phyloP scores from a whole-genome alignment of 2,888 invertebrate species.

The Neocrepidodera transversa region DNA sequence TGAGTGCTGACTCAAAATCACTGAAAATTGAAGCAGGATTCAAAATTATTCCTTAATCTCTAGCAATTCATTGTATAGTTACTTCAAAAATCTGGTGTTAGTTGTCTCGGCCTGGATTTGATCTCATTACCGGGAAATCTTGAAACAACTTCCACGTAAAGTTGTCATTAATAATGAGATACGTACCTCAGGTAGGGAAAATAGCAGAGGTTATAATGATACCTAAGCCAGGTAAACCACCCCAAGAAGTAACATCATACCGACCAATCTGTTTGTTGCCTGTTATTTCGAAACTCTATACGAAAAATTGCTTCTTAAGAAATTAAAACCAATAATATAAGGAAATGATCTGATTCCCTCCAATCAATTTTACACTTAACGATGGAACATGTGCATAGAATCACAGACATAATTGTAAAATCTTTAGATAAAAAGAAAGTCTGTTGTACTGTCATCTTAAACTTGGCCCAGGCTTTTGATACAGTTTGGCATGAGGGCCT shows the following conservation, averaged over 20 bases:
- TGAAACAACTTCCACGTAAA: too few species aligned
- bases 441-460: neutral
- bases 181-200: neutral
- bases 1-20: too few species aligned
- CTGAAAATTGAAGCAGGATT: too few species aligned
- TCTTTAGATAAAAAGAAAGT: neutral
- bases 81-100: too few species aligned
- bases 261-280: neutral
- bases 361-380: neutral
- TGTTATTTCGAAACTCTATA: neutral
- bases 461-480: neutral
- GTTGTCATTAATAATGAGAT: neutral
- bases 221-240: neutral
- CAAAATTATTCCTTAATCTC: too few species aligned
- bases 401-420: too few species aligned
- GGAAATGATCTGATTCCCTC: neutral
- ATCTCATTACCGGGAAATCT: too few species aligned
- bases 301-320: neutral
- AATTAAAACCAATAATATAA: neutral
- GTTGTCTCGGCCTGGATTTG: too few species aligned
- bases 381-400: too few species aligned
- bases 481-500: neutral
- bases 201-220: neutral
- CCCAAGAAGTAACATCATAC: neutral
- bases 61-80: too few species aligned